Conservation (phyloP, 2,113 vertebrate species). For the Cyprinodon tularosa region DNA sequence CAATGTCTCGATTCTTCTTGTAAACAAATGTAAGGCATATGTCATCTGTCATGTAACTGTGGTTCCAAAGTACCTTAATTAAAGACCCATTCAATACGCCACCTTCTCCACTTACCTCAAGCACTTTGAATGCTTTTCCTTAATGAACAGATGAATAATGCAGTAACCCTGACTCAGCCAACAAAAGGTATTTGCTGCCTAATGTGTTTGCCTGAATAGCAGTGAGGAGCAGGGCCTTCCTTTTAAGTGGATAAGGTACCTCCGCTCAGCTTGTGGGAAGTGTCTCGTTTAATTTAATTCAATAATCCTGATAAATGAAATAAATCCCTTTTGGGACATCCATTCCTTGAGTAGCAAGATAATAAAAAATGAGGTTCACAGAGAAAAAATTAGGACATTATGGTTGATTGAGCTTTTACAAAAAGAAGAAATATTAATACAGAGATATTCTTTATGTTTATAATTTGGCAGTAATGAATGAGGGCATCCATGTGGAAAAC, state of each 20-base stretch:
- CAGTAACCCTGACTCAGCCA: slow-evolving; percentile 67
- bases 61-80: slow-evolving; percentile 73
- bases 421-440: slow-evolving; percentile 87
- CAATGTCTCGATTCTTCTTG: slow-evolving; percentile 31
- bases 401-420: slow-evolving; percentile 86
- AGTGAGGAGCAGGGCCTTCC: slow-evolving; percentile 75
- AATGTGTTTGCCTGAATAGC: slow-evolving; percentile 80
- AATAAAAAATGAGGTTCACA: slow-evolving; percentile 86
- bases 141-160: slow-evolving; percentile 77
- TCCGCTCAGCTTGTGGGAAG: slow-evolving; percentile 76
- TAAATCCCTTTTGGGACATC: slow-evolving; percentile 87
- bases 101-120: slow-evolving; percentile 75
- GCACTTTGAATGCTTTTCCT: slow-evolving; percentile 67
- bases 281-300: slow-evolving; percentile 88
- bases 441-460: slow-evolving; percentile 87
- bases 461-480: slow-evolving; percentile 87
- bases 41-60: slow-evolving; percentile 64
- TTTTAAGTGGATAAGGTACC: slow-evolving; percentile 80
- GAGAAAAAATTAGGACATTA: slow-evolving; percentile 87
- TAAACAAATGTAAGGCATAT: slow-evolving; percentile 60
- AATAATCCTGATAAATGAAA: slow-evolving; percentile 88
- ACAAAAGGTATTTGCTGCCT: slow-evolving; percentile 74
- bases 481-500: slow-evolving; percentile 85
- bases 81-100: slow-evolving; percentile 72
- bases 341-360: slow-evolving; percentile 83